These are phyloP conservation scores for Liposcelis brunnea DNA, from an alignment of 2,888 invertebrate genomes.

Conservation along the genomic window DNA sequence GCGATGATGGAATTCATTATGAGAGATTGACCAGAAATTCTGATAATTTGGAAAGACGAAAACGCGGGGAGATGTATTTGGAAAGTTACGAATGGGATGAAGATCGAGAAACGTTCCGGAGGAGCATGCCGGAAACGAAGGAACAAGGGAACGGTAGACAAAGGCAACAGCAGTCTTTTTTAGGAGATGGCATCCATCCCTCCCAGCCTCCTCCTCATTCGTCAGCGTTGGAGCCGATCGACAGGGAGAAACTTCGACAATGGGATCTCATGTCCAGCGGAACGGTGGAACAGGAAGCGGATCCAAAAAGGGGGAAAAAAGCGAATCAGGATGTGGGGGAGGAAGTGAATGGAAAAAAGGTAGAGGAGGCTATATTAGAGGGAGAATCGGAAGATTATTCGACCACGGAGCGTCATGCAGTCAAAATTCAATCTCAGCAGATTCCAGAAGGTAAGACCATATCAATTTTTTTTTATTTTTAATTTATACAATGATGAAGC, in stretches of 20 bases:
- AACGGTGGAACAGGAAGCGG: constrained; percentile 33
- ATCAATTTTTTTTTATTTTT: no score
- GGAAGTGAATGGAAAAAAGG: constrained; percentile 24
- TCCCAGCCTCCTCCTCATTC: constrained; percentile 20
- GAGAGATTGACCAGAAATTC: constrained; percentile 35
- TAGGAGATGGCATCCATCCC: constrained; percentile 31
- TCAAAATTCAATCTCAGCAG: no score
- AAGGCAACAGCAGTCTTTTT: constrained; percentile 24
- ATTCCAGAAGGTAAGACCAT: no score
- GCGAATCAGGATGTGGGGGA: constrained; percentile 28
- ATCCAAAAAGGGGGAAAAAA: constrained; percentile 26
- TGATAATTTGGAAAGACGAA: constrained; percentile 32
- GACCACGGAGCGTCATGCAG: no score
- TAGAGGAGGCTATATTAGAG: constrained; percentile 11
- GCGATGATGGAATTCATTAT: constrained; percentile 36
- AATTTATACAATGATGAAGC: no score
- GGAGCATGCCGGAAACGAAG: constrained; percentile 13
- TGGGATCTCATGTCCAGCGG: constrained; percentile 82
- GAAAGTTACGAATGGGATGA: constrained; percentile 28
- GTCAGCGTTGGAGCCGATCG: constrained; percentile 35
- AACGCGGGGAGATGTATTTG: constrained; percentile 20
- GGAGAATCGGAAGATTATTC: no score
- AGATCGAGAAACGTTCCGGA: constrained; percentile 25
- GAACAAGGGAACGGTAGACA: constrained; percentile 7
- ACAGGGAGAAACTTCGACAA: constrained; percentile 69